Evolutionary conservation across 2,113 vertebrate genomes (phyloP).

Genomic region (Crocuta crocuta): DNA sequence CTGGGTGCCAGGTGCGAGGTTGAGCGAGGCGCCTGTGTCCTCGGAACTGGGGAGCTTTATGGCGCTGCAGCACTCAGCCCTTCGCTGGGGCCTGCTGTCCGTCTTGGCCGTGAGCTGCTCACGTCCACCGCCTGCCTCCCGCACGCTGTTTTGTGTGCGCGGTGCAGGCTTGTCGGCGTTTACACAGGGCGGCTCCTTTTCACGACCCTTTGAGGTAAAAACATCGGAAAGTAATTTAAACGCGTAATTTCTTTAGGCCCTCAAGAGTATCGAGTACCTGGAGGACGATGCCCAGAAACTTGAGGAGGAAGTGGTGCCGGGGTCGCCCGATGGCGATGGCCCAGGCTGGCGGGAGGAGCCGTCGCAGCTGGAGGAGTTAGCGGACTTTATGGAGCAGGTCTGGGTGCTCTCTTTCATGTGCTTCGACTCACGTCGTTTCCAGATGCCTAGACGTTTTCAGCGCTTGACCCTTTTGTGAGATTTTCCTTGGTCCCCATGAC

Average conservation of each 20-base stretch:
- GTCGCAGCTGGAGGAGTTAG: slow-evolving; percentile 89
- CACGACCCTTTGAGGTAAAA: neutral
- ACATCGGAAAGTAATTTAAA: neutral
- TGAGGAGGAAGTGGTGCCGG: neutral
- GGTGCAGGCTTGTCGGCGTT: accelerated
- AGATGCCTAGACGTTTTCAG: neutral
- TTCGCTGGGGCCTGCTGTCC: neutral
- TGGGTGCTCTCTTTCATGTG: neutral
- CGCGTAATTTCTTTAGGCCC: slow-evolving; percentile 80
- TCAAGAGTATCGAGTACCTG: slow-evolving; percentile 89
- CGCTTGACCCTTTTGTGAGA: neutral
- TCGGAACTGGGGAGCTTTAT: neutral
- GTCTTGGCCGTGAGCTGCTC: no score
- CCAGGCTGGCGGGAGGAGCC: slow-evolving; percentile 75
- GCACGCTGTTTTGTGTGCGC: accelerated
- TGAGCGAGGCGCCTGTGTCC: accelerated
- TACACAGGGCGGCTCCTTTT: accelerated
- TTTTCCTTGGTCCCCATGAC: neutral
- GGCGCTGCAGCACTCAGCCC: neutral
- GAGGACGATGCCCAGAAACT: slow-evolving; percentile 63
- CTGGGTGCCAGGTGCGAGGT: accelerated
- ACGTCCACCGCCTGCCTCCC: accelerated
- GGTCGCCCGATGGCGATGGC: neutral
- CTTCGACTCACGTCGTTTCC: accelerated
- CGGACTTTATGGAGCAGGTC: slow-evolving; percentile 92